A percentile compares a stretch with the other conserved stretches of the same genome.
Evolutionary conservation across 2,113 vertebrate species (phyloP).

Genomic region (Notarius lentiginosus): DNA sequence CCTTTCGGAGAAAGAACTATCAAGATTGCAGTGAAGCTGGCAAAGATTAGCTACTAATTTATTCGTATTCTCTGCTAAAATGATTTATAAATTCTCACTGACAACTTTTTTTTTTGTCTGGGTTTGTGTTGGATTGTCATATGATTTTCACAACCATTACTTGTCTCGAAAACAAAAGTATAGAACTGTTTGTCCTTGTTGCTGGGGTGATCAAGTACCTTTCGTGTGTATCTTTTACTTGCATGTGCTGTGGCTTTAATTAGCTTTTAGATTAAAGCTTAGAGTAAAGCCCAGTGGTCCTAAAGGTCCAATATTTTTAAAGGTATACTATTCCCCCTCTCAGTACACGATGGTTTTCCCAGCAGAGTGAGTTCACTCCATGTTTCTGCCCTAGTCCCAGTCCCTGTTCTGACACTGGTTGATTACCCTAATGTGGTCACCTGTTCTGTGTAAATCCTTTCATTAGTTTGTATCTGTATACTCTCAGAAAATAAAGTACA

Average conservation of each 20-base stretch:
- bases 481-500: too few species aligned
- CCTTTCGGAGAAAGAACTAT: constrained; percentile 48
- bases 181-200: not conserved
- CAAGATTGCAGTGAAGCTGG: constrained; percentile 30
- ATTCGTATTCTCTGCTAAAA: constrained; percentile 43
- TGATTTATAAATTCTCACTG: constrained; percentile 44
- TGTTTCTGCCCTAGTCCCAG: not conserved
- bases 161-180: not conserved
- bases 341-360: not conserved
- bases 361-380: not conserved
- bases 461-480: too few species aligned
- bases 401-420: not conserved
- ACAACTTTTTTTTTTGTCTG: constrained; percentile 22
- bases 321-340: not conserved
- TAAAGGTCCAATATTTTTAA: not conserved
- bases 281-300: not conserved
- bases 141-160: not conserved
- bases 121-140: constrained; percentile 15
- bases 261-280: not conserved
- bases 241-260: not conserved
- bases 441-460: not conserved
- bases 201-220: not conserved
- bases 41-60: constrained; percentile 49
- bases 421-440: not conserved
- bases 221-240: not conserved